Evolutionary conservation across 2,888 invertebrate species (phyloP).

Genomic region (Teleogryllus oceanicus): DNA sequence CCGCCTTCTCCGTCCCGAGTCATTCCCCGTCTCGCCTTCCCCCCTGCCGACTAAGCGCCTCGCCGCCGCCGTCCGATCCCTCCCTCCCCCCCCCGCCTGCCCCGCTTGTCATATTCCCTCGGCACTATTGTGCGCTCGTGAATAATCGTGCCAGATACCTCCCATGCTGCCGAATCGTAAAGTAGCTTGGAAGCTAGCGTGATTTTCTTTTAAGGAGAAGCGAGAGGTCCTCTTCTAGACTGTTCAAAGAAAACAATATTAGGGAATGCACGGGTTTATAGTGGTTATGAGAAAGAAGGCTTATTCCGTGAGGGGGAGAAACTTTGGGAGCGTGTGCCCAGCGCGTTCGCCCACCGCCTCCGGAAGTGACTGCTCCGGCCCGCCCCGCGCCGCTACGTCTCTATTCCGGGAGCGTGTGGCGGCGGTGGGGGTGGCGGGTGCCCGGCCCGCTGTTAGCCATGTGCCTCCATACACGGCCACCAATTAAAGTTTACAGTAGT

Average conservation of each 20-base stretch:
- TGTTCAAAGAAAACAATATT: not conserved
- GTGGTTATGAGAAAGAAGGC: too few species aligned
- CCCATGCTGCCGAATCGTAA: conserved; percentile 26
- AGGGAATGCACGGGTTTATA: not conserved
- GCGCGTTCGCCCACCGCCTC: too few species aligned
- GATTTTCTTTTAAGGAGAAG: not conserved
- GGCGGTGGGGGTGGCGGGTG: not conserved
- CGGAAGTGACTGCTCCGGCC: too few species aligned
- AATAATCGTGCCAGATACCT: conserved; percentile 29
- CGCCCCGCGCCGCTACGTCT: not conserved
- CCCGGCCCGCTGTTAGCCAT: not conserved
- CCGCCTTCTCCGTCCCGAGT: conserved; percentile 18
- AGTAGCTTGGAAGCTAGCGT: conserved; percentile 24
- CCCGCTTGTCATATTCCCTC: conserved; percentile 4
- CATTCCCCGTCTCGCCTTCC: not conserved
- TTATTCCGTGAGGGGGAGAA: too few species aligned
- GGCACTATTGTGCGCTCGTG: conserved; percentile 21
- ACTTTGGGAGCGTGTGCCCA: too few species aligned
- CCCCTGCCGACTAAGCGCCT: conserved; percentile 20
- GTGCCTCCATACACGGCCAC: not conserved
- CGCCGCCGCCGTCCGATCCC: conserved; percentile 19
- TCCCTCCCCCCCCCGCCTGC: too few species aligned
- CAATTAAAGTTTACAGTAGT: conserved; percentile 18
- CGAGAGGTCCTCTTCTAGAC: not conserved
- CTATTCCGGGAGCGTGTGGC: not conserved